Percentiles rank a stretch among this genome's conserved stretches.
Evolutionary conservation across 2,888 invertebrate genomes (phyloP).

Genomic region (Eupithecia subfuscata): DNA sequence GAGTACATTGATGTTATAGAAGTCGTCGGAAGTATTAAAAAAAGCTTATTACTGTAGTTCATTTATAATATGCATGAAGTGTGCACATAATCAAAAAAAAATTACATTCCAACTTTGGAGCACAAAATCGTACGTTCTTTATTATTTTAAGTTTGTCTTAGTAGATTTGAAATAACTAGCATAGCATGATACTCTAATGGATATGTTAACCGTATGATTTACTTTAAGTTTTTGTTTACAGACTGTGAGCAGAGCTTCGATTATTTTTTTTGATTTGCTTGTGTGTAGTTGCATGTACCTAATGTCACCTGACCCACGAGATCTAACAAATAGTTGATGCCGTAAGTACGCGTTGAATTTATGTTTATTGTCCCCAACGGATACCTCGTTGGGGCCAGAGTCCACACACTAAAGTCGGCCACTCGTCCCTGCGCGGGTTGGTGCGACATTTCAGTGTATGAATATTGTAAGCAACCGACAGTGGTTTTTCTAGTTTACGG

Average conservation of each 20-base stretch:
- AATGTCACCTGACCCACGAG: slow-evolving; percentile 58
- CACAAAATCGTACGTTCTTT: background rate
- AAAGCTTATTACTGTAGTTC: background rate
- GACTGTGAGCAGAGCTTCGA: slow-evolving; percentile 66
- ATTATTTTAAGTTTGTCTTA: background rate
- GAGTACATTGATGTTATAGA: background rate
- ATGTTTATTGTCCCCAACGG: background rate
- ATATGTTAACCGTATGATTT: slow-evolving; percentile 33
- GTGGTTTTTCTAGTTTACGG: background rate
- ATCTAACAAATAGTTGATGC: slow-evolving; percentile 55
- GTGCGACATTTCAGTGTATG: background rate
- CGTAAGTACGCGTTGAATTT: slow-evolving; percentile 63
- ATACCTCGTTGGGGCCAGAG: background rate
- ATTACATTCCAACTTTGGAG: background rate
- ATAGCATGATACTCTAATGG: slow-evolving; percentile 23
- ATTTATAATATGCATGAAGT: slow-evolving; percentile 1
- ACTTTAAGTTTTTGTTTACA: slow-evolving; percentile 58
- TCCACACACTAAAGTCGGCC: background rate
- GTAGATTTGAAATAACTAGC: slow-evolving; percentile 12
- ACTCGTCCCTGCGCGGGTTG: background rate
- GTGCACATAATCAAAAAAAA: background rate
- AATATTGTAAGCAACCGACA: background rate
- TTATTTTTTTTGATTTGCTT: slow-evolving; percentile 73
- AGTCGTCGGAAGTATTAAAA: background rate
- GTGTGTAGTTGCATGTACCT: slow-evolving; percentile 77